phyloP scores from a whole-genome alignment of 2,888 invertebrate species.

The Tachina fera region DNA sequence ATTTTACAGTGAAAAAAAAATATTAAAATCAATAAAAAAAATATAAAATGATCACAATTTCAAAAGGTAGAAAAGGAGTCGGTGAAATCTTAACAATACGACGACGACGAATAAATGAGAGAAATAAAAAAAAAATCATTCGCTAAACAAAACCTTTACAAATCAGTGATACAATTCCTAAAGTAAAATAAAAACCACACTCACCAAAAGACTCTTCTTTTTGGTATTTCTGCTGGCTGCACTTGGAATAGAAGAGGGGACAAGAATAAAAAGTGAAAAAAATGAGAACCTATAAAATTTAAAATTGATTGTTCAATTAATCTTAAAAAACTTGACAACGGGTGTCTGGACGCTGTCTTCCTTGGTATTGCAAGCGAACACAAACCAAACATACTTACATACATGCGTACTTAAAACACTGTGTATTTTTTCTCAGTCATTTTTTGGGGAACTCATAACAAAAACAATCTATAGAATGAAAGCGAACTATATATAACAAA shows the following conservation, averaged over 20 bases:
- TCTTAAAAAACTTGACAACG: slow-evolving; percentile 81
- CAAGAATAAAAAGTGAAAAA: neutral
- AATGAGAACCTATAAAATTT: slow-evolving; percentile 80
- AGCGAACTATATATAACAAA: slow-evolving; percentile 34
- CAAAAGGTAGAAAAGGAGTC: slow-evolving; percentile 45
- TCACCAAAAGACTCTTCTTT: slow-evolving; percentile 22
- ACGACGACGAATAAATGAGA: slow-evolving; percentile 47
- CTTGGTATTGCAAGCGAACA: slow-evolving; percentile 45
- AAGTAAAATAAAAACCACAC: slow-evolving; percentile 32
- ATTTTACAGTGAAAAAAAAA: slow-evolving; percentile 31
- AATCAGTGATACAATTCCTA: slow-evolving; percentile 65
- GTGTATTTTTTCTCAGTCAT: neutral
- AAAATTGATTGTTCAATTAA: slow-evolving; percentile 83
- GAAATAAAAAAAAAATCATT: slow-evolving; percentile 27
- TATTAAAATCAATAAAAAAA: slow-evolving; percentile 56
- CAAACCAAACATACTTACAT: neutral
- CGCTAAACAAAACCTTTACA: slow-evolving; percentile 70
- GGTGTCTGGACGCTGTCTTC: slow-evolving; percentile 72
- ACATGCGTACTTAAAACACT: too few relatives aligned
- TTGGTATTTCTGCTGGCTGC: neutral
- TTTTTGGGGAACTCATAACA: slow-evolving; percentile 47
- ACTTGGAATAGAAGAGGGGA: neutral
- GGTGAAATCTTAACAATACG: slow-evolving; percentile 68
- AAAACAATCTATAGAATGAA: slow-evolving; percentile 26
- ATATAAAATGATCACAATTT: slow-evolving; percentile 54